These are phyloP conservation scores for Hoplodrina blanda DNA, from an alignment of 2,888 invertebrate genomes.

Conservation along the genomic window DNA sequence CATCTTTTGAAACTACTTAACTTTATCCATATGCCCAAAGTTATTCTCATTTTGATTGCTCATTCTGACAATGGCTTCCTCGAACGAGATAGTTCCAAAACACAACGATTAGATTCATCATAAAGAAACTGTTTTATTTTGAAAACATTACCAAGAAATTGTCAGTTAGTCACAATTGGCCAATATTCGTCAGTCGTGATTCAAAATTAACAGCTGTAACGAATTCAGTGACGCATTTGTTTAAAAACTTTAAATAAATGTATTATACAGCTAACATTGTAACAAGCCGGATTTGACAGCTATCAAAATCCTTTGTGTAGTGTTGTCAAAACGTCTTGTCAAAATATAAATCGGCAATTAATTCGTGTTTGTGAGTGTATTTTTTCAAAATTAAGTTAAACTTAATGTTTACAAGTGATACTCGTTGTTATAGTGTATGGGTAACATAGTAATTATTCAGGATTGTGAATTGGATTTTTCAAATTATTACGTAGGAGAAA, in stretches of 20 bases:
- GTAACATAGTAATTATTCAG: too few relatives aligned
- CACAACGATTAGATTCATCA: slow-evolving; percentile 36
- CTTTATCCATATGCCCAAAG: background rate
- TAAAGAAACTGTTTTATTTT: slow-evolving; percentile 33
- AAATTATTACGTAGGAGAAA: too few relatives aligned
- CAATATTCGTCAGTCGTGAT: slow-evolving; percentile 51
- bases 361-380: too few relatives aligned
- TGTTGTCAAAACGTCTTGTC: too few relatives aligned
- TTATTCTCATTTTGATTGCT: background rate
- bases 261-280: too few relatives aligned
- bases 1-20: background rate
- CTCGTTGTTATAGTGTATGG: too few relatives aligned
- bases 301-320: too few relatives aligned
- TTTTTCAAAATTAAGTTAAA: too few relatives aligned
- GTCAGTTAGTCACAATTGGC: slow-evolving; percentile 50
- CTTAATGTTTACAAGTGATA: too few relatives aligned
- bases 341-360: too few relatives aligned
- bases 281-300: too few relatives aligned
- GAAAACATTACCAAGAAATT: slow-evolving; percentile 58
- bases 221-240: slow-evolving; percentile 45
- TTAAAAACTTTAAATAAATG: slow-evolving; percentile 32
- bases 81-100: slow-evolving; percentile 18
- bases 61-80: slow-evolving; percentile 6
- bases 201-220: slow-evolving; percentile 49
- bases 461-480: too few relatives aligned